Percentiles rank a stretch among this genome's conserved stretches.
Conservation (phyloP, 2,113 vertebrate genomes). For the Romanogobio albipinnatus region DNA sequence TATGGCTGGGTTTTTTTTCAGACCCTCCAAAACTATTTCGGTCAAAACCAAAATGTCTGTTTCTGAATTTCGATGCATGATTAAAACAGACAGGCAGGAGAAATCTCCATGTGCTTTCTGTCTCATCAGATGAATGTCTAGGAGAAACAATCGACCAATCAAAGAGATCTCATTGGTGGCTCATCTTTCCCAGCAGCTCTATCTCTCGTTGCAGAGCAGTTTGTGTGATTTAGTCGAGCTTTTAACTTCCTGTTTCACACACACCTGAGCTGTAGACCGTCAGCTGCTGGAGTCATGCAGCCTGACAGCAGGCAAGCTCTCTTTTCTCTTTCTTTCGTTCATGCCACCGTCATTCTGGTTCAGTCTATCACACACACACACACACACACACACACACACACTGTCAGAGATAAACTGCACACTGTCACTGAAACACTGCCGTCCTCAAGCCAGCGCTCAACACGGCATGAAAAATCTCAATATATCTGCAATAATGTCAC, state of each 20-base stretch:
- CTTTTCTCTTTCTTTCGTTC: slow-evolving; percentile 13
- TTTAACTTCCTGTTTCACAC: slow-evolving; percentile 34
- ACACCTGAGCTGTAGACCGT: slow-evolving; percentile 19
- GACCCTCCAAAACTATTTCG: too few species aligned
- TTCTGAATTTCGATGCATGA: too few species aligned
- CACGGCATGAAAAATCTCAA: not conserved
- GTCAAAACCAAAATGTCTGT: too few species aligned
- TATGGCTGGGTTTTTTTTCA: too few species aligned
- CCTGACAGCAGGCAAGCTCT: slow-evolving; percentile 36
- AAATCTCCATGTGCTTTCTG: too few species aligned
- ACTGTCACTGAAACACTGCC: slow-evolving; percentile 9
- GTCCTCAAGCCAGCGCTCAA: not conserved
- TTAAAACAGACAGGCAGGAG: too few species aligned
- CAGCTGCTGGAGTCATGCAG: slow-evolving; percentile 27
- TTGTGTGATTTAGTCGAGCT: not conserved
- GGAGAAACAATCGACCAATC: not conserved
- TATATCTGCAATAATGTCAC: slow-evolving; percentile 9
- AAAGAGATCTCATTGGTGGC: not conserved
- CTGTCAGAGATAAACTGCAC: slow-evolving; percentile 10
- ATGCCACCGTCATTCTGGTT: slow-evolving; percentile 5
- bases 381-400: not conserved
- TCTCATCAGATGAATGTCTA: not conserved
- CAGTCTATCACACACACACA: slow-evolving; percentile 3
- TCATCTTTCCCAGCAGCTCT: not conserved
- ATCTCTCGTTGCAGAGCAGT: not conserved